These are phyloP conservation scores for Perizoma affinitatum DNA, from an alignment of 2,888 invertebrate species.

Conservation along the genomic window DNA sequence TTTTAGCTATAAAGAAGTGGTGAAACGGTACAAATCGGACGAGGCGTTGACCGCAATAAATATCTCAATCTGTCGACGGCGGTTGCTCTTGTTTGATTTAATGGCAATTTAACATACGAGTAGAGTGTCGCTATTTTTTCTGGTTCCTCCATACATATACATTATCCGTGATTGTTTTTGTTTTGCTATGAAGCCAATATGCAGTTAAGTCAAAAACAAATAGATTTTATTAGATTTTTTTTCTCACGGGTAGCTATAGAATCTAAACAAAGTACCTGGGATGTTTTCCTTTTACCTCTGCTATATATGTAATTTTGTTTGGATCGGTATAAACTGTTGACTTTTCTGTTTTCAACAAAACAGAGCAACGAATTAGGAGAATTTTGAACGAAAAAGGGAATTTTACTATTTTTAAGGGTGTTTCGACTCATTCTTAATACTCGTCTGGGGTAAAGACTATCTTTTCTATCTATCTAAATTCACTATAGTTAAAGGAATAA, in stretches of 20 bases:
- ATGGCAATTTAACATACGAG: constrained; percentile 15
- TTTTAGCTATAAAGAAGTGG: constrained; percentile 31
- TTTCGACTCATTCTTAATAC: no score
- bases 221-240: constrained; percentile 5
- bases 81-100: constrained; percentile 24
- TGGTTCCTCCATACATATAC: constrained; percentile 6
- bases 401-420: no score
- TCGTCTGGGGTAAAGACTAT: no score
- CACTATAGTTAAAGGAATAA: no score
- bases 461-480: no score
- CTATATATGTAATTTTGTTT: background rate
- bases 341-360: no score
- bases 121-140: background rate
- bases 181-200: background rate
- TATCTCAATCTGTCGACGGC: constrained; percentile 30
- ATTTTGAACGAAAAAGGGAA: no score
- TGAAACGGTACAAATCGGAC: constrained; percentile 24
- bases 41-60: constrained; percentile 34
- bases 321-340: constrained; percentile 16
- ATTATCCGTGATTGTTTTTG: constrained; percentile 2
- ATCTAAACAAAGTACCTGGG: background rate
- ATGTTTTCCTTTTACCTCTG: background rate
- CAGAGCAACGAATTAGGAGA: no score
- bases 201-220: constrained; percentile 3
- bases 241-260: background rate